Conservation (phyloP, 2,888 invertebrate genomes). For the Xestoiulus laeticollis region DNA sequence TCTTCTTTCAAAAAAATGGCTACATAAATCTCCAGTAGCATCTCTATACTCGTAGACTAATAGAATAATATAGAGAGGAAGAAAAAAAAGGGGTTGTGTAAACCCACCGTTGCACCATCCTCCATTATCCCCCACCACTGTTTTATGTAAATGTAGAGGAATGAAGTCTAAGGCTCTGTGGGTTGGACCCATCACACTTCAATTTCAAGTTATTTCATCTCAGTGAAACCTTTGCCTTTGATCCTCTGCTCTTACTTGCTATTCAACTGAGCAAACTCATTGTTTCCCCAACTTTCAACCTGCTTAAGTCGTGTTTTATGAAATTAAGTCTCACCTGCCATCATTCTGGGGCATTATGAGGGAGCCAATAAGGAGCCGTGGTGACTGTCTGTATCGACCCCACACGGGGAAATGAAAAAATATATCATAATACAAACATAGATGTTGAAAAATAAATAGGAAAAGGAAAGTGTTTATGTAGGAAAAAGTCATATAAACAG, state of each 20-base stretch:
- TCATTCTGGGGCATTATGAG: neutral
- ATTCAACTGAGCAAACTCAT: slow-evolving; percentile 15
- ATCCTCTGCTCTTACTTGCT: slow-evolving; percentile 3
- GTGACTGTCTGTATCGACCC: too few species aligned
- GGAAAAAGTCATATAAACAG: too few species aligned
- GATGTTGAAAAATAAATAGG: too few species aligned
- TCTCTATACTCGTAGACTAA: neutral
- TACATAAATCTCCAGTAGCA: slow-evolving; percentile 29
- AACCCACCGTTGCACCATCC: too few species aligned
- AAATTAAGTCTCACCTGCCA: slow-evolving; percentile 29
- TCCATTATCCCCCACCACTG: neutral
- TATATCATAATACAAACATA: too few species aligned
- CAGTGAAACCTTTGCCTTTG: neutral
- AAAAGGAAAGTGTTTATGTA: too few species aligned
- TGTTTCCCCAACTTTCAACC: neutral
- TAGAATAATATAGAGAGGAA: slow-evolving; percentile 2
- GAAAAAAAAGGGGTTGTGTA: neutral
- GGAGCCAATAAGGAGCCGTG: neutral
- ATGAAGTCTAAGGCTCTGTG: neutral
- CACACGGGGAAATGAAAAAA: too few species aligned
- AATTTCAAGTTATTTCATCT: slow-evolving; percentile 24
- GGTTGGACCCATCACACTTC: slow-evolving; percentile 30
- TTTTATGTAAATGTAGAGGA: neutral
- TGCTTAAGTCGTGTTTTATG: slow-evolving; percentile 23
- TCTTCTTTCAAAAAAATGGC: neutral